Evolutionary conservation across 2,888 invertebrate species (phyloP), one percentile per base, ranked within the genome.

Genomic region (Drosophila merina): DNA sequence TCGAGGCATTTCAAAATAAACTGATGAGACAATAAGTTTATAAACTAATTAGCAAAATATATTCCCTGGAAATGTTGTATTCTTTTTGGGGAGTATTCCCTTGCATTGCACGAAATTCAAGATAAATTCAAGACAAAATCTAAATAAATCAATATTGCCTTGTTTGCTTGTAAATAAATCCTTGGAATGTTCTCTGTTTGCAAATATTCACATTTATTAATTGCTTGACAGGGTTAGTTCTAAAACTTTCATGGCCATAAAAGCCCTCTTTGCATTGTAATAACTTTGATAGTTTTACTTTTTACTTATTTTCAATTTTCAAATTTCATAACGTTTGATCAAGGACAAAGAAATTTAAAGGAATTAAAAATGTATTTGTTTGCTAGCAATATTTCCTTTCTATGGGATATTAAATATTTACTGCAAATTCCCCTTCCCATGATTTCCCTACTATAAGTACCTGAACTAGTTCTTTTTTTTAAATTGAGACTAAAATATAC

Each of bases 11-110:
- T 25, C 25, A 20, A 44, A 44, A 44, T 25, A 44, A 44, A 25
- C 44, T 8, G 40, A 20, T 36, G 36, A 36, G n/a, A 36, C 36
- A 36, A 36, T 36, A 36, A 36, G n/a, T 36, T 36, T 36, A 26
- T 25, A 25, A 26, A 5, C 44, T 42, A 9, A 20, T 42, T 42
- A 42, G 40, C 9, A 20, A 7, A 12, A 5, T 36, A 33, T 33
- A 6, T 12, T 5, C n/a, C n/a, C n/a, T 36, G n/a, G 5, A 12
- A 36, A 20, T 20, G 20, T 1, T 20, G 20, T 1, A 20, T 20
- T 20, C 20, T 20, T 20, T 20, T 20, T 20, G 20, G 20, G 20
- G 20, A 20, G 2, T 20, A 20, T 20, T 20, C 20, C 20, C 1
- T 2, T 20, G 20, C 20, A 20, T 1, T 20, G 20, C 20, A 20